Evolutionary conservation across 2,113 vertebrate genomes (phyloP), one percentile per base, ranked within the genome.

Genomic region (Bombycilla garrulus): DNA sequence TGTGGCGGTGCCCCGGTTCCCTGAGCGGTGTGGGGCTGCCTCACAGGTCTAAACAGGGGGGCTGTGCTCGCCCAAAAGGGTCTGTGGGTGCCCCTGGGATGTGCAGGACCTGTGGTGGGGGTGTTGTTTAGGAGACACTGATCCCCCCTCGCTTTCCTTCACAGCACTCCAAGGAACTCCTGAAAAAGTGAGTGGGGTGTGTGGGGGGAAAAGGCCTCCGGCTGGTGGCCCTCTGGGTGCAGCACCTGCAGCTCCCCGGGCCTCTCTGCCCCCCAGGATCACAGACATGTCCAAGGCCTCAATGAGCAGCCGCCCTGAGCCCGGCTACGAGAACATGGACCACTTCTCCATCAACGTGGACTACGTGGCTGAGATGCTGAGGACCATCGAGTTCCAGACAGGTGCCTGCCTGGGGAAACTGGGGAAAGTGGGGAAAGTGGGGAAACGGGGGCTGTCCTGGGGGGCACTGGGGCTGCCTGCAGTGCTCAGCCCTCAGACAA

Each of bases 111-210:
- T 47, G 57, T 31, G 69, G 61, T 17, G n/a, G 13, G 53, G 21
- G 4, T 69, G n/a, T 40, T 76, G n/a, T 54, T 10, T 23, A 4
- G 31, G 40, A 64, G 33, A 23, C 74, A 21, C 33, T 91, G 69
- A 77, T 10, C 16, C n/a, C 11, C 5, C 53, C 26, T 76, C 4
- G 13, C 82, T 86, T 86, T 95, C 48, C 83, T 93, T 92, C 91
- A 90, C 98, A 99, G 99, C 98, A 97, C 74, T 98, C 98, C 85
- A 98, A 98, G 94, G 98, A 98, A 60, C 97, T 99, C 48, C 98
- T 99, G 91, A 98, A 98, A 81, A 99, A 98, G 99, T 99, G 97
- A 99, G 99, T 98, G 44, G 26, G 26, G 29, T 9, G 8, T 11
- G 5, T 2, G 13, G 36, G 7, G 35, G 19, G 15, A 5, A 12